Conservation (phyloP, 2,888 invertebrate genomes). For the Sphaerophoria taeniata region DNA sequence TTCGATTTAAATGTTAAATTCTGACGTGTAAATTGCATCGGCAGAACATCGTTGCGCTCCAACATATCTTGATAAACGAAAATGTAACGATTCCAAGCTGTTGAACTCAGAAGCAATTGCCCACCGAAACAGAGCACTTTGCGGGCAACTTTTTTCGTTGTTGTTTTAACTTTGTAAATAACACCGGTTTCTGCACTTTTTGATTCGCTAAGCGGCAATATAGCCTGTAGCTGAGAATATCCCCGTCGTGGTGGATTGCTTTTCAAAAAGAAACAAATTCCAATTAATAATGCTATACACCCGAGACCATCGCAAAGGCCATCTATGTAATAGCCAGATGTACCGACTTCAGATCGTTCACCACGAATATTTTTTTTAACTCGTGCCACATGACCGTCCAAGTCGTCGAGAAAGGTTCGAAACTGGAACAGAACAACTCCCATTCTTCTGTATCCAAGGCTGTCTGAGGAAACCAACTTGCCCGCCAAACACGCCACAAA, state of each 20-base stretch:
- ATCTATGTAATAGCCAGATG: conserved; percentile 91
- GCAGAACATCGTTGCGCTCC: conserved; percentile 86
- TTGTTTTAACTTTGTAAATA: conserved; percentile 87
- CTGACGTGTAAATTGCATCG: conserved; percentile 84
- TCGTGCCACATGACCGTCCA: conserved; percentile 94
- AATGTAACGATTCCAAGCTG: conserved; percentile 93
- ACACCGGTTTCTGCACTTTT: conserved; percentile 83
- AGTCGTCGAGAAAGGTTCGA: conserved; percentile 91
- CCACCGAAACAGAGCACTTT: conserved; percentile 87
- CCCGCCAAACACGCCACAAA: conserved; percentile 89
- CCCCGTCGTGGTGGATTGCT: conserved; percentile 90
- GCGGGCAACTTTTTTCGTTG: conserved; percentile 86
- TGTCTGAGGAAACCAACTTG: conserved; percentile 89
- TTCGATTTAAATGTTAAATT: conserved; percentile 87
- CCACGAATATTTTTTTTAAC: conserved; percentile 89
- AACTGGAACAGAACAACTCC: conserved; percentile 91
- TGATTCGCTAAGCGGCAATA: conserved; percentile 83
- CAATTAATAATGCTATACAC: conserved; percentile 88
- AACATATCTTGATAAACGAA: conserved; percentile 90
- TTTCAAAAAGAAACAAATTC: conserved; percentile 87
- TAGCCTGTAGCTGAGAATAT: conserved; percentile 87
- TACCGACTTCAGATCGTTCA: conserved; percentile 91
- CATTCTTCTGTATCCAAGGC: conserved; percentile 87
- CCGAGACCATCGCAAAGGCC: conserved; percentile 92
- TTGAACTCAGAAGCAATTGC: conserved; percentile 89